Conservation (phyloP, 2,797 vertebrate genomes). For the Carcharodon carcharias region DNA sequence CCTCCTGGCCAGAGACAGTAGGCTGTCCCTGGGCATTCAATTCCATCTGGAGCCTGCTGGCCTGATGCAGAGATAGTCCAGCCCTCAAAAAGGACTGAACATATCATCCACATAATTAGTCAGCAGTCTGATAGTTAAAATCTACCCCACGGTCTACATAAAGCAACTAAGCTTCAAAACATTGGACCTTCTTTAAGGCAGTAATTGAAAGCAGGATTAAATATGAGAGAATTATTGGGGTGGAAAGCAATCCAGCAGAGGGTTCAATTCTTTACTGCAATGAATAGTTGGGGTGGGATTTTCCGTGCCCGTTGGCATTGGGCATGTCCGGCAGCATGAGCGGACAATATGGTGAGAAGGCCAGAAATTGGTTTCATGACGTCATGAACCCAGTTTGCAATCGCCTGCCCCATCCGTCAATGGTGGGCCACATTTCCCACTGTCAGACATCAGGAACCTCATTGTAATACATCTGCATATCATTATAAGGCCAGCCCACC, state of each 20-base stretch:
- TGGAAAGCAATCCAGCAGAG: not conserved
- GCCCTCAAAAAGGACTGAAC: not conserved
- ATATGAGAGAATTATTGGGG: not conserved
- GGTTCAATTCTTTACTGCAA: not conserved
- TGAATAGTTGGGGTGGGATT: not conserved
- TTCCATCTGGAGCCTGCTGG: not conserved
- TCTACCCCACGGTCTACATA: not conserved
- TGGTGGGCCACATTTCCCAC: too few relatives aligned
- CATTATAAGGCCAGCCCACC: too few relatives aligned
- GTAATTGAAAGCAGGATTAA: not conserved
- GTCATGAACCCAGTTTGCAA: too few relatives aligned
- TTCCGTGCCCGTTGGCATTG: too few relatives aligned
- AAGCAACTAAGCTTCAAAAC: not conserved
- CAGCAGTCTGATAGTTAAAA: not conserved
- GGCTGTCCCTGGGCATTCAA: not conserved
- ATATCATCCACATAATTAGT: not conserved
- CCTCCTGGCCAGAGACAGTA: not conserved
- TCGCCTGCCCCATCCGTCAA: too few relatives aligned
- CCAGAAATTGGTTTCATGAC: too few relatives aligned
- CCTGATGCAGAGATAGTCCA: not conserved
- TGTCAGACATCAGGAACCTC: too few relatives aligned
- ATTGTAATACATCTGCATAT: too few relatives aligned
- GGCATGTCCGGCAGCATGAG: too few relatives aligned
- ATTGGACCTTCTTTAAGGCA: not conserved
- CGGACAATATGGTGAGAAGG: too few relatives aligned